Base-by-base conservation (phyloP, 2,888 invertebrate species). In the Epistrophe eligans region DNA sequence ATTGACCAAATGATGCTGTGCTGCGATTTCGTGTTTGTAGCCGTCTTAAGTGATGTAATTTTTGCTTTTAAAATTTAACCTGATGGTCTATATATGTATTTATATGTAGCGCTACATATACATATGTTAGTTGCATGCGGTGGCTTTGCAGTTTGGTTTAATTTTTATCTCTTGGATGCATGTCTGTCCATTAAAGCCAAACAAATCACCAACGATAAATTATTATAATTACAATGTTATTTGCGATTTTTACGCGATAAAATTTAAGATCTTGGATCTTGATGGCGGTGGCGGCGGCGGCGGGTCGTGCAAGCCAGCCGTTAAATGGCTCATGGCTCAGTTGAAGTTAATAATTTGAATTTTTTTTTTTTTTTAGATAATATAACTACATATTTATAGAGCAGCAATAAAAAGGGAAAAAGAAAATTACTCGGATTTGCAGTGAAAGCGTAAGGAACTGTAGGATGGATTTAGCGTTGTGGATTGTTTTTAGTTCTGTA, bases 161-260 rank as follows among this genome's bases (percentile, higher is more conserved):
- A 28, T 28, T 32, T 55, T 55, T 9, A 32, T 55, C 9, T 55
- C 4, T 55, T 55, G 55, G 55, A 55, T 28, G 28, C 55, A 55
- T 55, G 55, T 32, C 55, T 32, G 55, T 55, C 32, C 55, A 55
- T 55, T 55, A 81, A 81, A 81, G 60, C 62, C 76, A 81, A 81
- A 81, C 80, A 81, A 74, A 81, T 81, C 74, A 67, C 43, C 76
- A 67, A 62, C 76, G 76, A 81, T 81, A 81, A 81, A 81, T 81
- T 81, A 81, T 74, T 60, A 81, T 76, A 81, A 81, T 81, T 81
- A 81, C 74, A 55, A 74, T 60, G 67, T 73, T 50, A 74, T 74
- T 80, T 60, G 58, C 35, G 73, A 74, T 73, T 73, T 67, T 80
- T 70, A 70, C 60, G 76, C 60, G 80, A 81, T 81, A 81, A 81